Base-by-base conservation (phyloP, 2,797 vertebrate genomes). In the Melanotaenia pygmaea region DNA sequence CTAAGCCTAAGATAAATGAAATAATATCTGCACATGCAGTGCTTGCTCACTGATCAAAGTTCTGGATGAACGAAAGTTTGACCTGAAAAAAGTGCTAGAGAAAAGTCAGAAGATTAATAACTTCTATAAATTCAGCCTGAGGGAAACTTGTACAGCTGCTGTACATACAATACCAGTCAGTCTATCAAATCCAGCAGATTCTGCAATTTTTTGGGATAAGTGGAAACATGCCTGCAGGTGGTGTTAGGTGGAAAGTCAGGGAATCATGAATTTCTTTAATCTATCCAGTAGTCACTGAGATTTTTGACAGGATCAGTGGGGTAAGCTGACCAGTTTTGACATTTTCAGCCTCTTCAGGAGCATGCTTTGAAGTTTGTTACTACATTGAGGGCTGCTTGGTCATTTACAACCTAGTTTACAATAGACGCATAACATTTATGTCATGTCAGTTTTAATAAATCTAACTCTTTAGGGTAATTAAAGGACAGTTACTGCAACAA, bases 181-280 rank as follows among this genome's bases (percentile, higher is more conserved):
- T 38, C 32, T 38, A n/a, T 54, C 14, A 62, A 7, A 8, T 38
- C 22, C 18, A 54, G 59, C 35, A 54, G 12, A 40, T 54, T 50
- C 37, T 70, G 67, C 28, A 56, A 56, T 45, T 4, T 62, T 30
- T 40, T 7, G 6, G 53, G 50, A 43, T 32, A 20, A 38, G 12
- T 26, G 59, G 30, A 62, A 63, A 53, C 9, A 26, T 40, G 16
- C 35, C 68, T 63, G 50, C 50, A 63, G 68, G 62, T 35, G 26
- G 60, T 35, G 43, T 71, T 1, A 34, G 16, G 35, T 59, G 57
- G 60, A 73, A 73, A 38, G 34, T 59, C 14, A 2, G 26, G 54
- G 57, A 40, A 60, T 30, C 22, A 43, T 40, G 30, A 45, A 54
- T 61, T 60, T 40, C 64, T 20, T 54, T 30, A 12, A 37, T 57